These are phyloP conservation scores for Eupithecia tripunctaria DNA, from an alignment of 2,888 invertebrate genomes.

Conservation along the genomic window DNA sequence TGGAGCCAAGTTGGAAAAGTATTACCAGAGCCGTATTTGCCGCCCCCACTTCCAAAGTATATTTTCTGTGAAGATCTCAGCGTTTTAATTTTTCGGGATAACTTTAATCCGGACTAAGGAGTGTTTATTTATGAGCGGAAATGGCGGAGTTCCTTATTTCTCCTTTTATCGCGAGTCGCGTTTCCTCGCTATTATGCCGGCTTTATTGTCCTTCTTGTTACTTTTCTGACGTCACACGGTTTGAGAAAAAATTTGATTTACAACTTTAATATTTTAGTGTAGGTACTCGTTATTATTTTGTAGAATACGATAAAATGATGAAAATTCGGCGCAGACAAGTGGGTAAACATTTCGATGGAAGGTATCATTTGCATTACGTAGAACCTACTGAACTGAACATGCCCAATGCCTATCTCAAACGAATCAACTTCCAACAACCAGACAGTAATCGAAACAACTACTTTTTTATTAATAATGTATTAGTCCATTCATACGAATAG, in stretches of 20 bases:
- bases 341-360: too few relatives aligned
- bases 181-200: conserved; percentile 37
- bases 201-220: conserved; percentile 28
- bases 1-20: not conserved
- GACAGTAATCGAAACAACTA: too few relatives aligned
- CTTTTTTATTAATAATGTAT: too few relatives aligned
- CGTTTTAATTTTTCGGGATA: conserved; percentile 37
- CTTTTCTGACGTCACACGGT: conserved; percentile 12
- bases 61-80: conserved; percentile 30
- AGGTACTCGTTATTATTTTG: not conserved
- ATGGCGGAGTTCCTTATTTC: conserved; percentile 41
- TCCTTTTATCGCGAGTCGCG: conserved; percentile 30
- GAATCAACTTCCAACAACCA: not conserved
- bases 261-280: not conserved
- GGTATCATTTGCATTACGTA: too few relatives aligned
- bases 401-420: too few relatives aligned
- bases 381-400: too few relatives aligned
- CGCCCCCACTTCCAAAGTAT: conserved; percentile 40
- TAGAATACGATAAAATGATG: too few relatives aligned
- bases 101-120: conserved; percentile 24
- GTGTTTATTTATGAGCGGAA: conserved; percentile 45
- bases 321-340: too few relatives aligned
- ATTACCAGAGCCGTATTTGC: not conserved
- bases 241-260: not conserved
- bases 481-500: too few relatives aligned